These are phyloP conservation scores for Ictalurus furcatus DNA, from an alignment of 2,113 vertebrate genomes.

Conservation along the genomic window DNA sequence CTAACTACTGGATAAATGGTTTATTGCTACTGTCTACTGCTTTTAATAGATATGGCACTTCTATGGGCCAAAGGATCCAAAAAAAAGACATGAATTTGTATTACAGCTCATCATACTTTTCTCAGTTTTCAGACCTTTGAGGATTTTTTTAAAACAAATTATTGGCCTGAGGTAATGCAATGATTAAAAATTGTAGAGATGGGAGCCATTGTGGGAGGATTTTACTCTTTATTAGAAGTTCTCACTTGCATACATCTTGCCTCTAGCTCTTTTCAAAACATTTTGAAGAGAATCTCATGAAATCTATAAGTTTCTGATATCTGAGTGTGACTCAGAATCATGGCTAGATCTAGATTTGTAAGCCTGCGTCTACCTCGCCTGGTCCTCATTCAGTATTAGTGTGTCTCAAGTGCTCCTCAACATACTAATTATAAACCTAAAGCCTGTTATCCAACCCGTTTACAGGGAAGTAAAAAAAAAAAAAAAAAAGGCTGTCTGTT, in stretches of 20 bases:
- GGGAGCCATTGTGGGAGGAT: conserved; percentile 8
- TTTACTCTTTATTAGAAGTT: conserved; percentile 5
- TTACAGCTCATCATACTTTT: conserved; percentile 22
- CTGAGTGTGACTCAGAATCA: not conserved
- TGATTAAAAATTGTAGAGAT: conserved; percentile 16
- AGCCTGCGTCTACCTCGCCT: not conserved
- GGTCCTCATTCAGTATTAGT: not conserved
- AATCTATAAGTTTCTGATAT: not conserved
- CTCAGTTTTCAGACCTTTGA: conserved; percentile 3
- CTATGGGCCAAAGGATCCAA: not conserved
- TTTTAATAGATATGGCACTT: conserved; percentile 12
- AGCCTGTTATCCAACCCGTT: conserved; percentile 20
- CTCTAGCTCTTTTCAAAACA: not conserved
- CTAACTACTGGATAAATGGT: conserved; percentile 31
- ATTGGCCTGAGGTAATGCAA: conserved; percentile 20
- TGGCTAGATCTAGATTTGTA: not conserved
- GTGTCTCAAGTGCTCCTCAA: not conserved
- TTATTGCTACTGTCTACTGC: conserved; percentile 12
- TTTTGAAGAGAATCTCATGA: not conserved
- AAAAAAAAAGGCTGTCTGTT: not conserved
- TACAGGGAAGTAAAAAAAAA: not conserved
- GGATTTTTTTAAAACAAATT: not conserved
- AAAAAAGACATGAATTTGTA: conserved; percentile 1
- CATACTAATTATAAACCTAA: conserved; percentile 18
- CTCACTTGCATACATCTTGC: not conserved